Evolutionary conservation across 2,888 invertebrate species (phyloP).

Genomic region (Agonopterix heracliana): DNA sequence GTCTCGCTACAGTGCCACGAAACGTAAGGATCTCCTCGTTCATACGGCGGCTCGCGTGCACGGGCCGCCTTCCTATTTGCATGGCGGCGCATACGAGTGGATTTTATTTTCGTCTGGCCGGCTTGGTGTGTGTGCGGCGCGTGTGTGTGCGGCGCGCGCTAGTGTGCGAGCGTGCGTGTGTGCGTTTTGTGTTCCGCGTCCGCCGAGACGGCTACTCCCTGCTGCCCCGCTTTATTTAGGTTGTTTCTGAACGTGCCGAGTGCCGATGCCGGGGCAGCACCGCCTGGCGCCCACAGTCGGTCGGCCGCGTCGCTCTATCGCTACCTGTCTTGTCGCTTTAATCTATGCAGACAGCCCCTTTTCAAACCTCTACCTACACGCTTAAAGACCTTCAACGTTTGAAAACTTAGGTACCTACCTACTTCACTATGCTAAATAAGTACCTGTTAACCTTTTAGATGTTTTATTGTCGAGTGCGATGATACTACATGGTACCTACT

Average conservation of each 20-base stretch:
- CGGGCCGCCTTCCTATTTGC: slow-evolving; percentile 70
- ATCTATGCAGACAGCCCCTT: not conserved
- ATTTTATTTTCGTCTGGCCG: slow-evolving; percentile 74
- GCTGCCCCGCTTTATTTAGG: slow-evolving; percentile 68
- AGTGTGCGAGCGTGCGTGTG: slow-evolving; percentile 40
- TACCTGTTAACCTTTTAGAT: not conserved
- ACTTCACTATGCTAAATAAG: not conserved
- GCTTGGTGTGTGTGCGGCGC: slow-evolving; percentile 52
- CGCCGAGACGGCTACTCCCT: slow-evolving; percentile 64
- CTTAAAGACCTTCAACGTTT: slow-evolving; percentile 4
- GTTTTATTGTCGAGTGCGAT: not conserved
- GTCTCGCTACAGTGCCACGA: slow-evolving; percentile 71
- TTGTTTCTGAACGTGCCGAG: slow-evolving; percentile 52
- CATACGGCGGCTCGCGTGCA: slow-evolving; percentile 57
- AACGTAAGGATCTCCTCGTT: slow-evolving; percentile 72
- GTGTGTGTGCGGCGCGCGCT: slow-evolving; percentile 34
- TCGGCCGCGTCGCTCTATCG: slow-evolving; percentile 6
- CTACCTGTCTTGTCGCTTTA: slow-evolving; percentile 23
- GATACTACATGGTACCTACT: slow-evolving; percentile 6
- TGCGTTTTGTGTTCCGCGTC: slow-evolving; percentile 44
- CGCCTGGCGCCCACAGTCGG: slow-evolving; percentile 18
- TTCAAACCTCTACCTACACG: not conserved
- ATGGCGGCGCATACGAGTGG: slow-evolving; percentile 71
- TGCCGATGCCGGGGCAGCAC: slow-evolving; percentile 21
- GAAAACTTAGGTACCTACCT: not conserved